Conservation (phyloP, 2,113 vertebrate species). For the Paramormyrops kingsleyae region DNA sequence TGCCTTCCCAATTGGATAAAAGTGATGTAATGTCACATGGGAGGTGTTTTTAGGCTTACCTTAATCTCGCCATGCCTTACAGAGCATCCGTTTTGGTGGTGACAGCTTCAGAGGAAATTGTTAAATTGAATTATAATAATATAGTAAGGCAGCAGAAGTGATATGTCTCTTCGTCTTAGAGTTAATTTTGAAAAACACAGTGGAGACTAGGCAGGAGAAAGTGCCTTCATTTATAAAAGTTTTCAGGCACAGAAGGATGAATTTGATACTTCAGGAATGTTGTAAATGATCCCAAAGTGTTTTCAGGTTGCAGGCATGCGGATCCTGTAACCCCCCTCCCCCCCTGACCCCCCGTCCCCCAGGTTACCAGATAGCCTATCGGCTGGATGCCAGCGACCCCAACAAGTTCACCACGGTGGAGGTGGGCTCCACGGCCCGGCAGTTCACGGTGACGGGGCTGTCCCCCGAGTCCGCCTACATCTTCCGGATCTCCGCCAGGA, state of each 20-base stretch:
- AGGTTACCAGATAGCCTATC: conserved; percentile 93
- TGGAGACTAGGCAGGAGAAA: neutral
- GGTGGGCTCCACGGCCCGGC: conserved; percentile 78
- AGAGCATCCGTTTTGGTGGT: neutral
- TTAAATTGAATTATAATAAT: neutral
- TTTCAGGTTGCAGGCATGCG: neutral
- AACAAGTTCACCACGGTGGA: conserved; percentile 85
- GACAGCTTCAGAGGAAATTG: conserved; percentile 1
- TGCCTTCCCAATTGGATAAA: neutral
- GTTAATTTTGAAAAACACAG: conserved; percentile 9
- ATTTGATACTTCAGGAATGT: neutral
- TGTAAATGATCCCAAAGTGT: neutral
- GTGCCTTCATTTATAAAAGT: neutral
- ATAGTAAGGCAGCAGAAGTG: neutral
- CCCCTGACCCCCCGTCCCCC: neutral
- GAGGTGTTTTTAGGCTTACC: neutral
- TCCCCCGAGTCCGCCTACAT: conserved; percentile 75
- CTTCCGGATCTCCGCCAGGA: conserved; percentile 82
- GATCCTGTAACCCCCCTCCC: too few species aligned
- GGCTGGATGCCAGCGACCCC: conserved; percentile 75
- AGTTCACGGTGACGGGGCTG: conserved; percentile 82
- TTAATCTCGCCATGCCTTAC: neutral
- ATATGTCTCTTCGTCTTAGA: neutral
- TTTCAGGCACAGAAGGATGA: neutral
- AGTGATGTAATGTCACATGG: neutral